phyloP scores from a whole-genome alignment of 2,888 invertebrate species.

The Baronia brevicornis region DNA sequence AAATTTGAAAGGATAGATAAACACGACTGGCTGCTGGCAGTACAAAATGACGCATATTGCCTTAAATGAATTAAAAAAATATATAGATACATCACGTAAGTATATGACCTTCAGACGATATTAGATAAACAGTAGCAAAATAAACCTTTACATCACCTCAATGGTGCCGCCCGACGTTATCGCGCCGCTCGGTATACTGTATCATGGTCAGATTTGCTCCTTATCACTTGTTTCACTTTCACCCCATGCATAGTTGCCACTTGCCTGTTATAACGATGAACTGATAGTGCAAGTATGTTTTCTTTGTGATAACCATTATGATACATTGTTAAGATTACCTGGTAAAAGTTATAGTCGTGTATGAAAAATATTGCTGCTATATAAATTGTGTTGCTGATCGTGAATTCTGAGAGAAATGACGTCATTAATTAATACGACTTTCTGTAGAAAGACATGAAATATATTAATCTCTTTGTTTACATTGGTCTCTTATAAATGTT shows the following conservation, averaged over 20 bases:
- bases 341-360: background rate
- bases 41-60: no score
- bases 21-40: no score
- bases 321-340: slow-evolving; percentile 4
- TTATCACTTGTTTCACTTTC: slow-evolving; percentile 36
- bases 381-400: slow-evolving; percentile 4
- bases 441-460: no score
- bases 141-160: slow-evolving; percentile 23
- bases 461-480: no score
- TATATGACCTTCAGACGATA: slow-evolving; percentile 20
- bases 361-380: background rate
- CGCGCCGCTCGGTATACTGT: slow-evolving; percentile 19
- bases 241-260: slow-evolving; percentile 19
- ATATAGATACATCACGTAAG: slow-evolving; percentile 9
- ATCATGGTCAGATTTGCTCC: slow-evolving; percentile 15
- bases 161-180: slow-evolving; percentile 23
- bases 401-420: no score
- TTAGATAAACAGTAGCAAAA: slow-evolving; percentile 25
- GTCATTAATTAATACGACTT: no score
- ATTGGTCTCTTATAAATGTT: no score
- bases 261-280: slow-evolving; percentile 24
- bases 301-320: slow-evolving; percentile 19
- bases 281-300: slow-evolving; percentile 25
- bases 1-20: no score
- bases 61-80: no score